phyloP scores from a whole-genome alignment of 2,888 invertebrate genomes.

The Acanthosepion pharaonis region DNA sequence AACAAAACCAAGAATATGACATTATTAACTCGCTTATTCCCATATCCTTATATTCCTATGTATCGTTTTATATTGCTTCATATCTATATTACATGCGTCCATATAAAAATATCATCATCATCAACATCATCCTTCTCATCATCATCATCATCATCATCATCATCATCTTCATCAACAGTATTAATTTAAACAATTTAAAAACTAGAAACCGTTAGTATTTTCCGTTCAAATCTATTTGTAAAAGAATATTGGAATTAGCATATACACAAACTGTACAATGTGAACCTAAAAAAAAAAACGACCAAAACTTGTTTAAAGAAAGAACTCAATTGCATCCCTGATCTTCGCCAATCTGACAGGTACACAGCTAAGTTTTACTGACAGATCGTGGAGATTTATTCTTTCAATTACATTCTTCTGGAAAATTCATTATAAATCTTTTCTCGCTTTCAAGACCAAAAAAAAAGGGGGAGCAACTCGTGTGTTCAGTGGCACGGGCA shows the following conservation, averaged over 20 bases:
- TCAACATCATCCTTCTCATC: too few relatives aligned
- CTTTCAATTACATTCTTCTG: conserved; percentile 20
- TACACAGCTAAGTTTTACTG: neutral
- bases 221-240: neutral
- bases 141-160: too few relatives aligned
- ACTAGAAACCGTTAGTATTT: neutral
- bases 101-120: too few relatives aligned
- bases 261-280: neutral
- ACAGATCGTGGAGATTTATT: conserved; percentile 14
- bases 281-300: neutral
- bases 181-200: neutral
- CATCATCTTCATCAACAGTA: too few relatives aligned
- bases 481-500: conserved; percentile 16
- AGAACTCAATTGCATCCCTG: neutral
- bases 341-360: neutral
- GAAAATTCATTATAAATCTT: conserved; percentile 6
- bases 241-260: neutral
- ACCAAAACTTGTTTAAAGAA: neutral
- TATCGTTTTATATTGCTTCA: too few relatives aligned
- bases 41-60: too few relatives aligned
- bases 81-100: too few relatives aligned
- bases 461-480: neutral
- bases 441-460: neutral
- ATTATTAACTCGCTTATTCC: too few relatives aligned
- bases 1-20: too few relatives aligned